Evolutionary conservation across 2,797 vertebrate species (phyloP), one percentile per base, ranked within the genome.

Genomic region (Pristis pectinata): DNA sequence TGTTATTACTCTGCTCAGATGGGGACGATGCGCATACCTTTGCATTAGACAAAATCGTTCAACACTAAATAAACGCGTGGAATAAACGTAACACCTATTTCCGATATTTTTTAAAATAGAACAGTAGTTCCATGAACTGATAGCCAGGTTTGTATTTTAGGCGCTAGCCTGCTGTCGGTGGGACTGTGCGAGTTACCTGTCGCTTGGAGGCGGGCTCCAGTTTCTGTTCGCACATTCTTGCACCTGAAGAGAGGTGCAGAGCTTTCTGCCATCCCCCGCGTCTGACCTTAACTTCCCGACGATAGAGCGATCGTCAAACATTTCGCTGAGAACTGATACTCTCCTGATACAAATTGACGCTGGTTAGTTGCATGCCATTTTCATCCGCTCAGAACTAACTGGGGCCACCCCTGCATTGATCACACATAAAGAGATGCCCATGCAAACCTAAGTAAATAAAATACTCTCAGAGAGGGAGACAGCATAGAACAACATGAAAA

Each of bases 201-300:
- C 41, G 95, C 94, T 94, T 92, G 91, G 95, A 95, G 96, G 95
- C 95, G 95, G 95, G 96, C 95, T 77, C 94, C 95, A 94, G 95
- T 95, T n/a, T 95, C 95, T 93, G 27, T 56, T 56, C n/a, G 0
- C 44, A 37, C 95, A 67, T 87, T 95, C 96, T 95, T 95, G 94
- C 94, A 96, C 44, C 92, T 94, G 70, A 24, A 53, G 8, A 27
- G 9, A 56, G 13, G 95, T 94, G 30, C 7, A 49, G 41, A 44
- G 17, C 92, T 17, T 53, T 6, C 64, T 11, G 41, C 37, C 37
- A 27, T 3, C 59, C n/a, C 53, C 13, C 24, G 3, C 53, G 49
- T 13, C 83, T 61, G 9, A 24, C 82, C 22, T n/a, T 13, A 3
- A 70, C 87, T 22, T 79, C n/a, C 37, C 24, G 56, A 19, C 61